These are phyloP conservation scores for Amphipoea oculea DNA, from an alignment of 2,888 invertebrate genomes.

Conservation along the genomic window DNA sequence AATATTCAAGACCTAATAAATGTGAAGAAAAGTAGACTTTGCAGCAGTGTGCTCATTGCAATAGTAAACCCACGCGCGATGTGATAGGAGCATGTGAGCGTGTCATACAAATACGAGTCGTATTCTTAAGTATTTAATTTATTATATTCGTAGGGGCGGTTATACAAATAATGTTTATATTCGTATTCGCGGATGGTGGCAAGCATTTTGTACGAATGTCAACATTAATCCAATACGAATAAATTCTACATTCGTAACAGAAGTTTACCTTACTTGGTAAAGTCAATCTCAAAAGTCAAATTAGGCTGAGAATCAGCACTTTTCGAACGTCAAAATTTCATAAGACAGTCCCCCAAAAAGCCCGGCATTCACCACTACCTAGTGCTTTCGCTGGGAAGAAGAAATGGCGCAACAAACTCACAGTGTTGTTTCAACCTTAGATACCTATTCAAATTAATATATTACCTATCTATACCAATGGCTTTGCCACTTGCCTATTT, in stretches of 20 bases:
- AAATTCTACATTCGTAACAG: not conserved
- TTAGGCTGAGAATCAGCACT: too few relatives aligned
- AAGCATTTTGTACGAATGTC: not conserved
- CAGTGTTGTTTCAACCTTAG: not conserved
- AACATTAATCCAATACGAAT: not conserved
- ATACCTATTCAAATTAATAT: not conserved
- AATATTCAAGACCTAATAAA: constrained; percentile 7
- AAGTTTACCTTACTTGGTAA: not conserved
- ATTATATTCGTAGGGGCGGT: too few relatives aligned
- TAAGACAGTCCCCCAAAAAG: too few relatives aligned
- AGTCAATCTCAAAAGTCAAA: not conserved
- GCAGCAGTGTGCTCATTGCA: not conserved
- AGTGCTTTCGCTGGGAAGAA: too few relatives aligned
- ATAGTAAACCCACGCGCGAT: not conserved
- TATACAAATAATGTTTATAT: not conserved
- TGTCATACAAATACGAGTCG: not conserved
- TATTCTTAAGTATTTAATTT: too few relatives aligned
- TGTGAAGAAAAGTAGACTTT: not conserved
- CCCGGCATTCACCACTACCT: too few relatives aligned
- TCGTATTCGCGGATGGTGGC: not conserved
- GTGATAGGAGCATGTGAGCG: not conserved
- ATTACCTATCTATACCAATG: not conserved
- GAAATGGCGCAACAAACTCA: too few relatives aligned
- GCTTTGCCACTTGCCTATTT: not conserved
- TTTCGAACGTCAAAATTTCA: too few relatives aligned